Percentiles rank a stretch among this genome's conserved stretches.
Evolutionary conservation across 2,888 invertebrate genomes (phyloP).

Genomic region (Geophilus truncorum): DNA sequence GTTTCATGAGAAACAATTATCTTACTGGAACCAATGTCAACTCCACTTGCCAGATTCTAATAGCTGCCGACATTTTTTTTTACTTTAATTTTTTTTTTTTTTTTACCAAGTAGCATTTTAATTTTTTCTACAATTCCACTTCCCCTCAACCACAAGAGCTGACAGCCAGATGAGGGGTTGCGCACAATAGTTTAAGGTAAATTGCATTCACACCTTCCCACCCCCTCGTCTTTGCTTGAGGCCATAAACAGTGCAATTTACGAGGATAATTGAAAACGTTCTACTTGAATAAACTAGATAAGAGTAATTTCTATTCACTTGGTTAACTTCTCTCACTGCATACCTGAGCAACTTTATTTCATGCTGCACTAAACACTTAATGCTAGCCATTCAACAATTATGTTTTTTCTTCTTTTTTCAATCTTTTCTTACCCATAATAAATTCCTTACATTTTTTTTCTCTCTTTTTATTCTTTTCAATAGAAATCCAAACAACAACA

Average conservation of each 20-base stretch:
- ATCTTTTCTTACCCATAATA: neutral
- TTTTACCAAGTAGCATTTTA: neutral
- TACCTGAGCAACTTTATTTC: constrained; percentile 17
- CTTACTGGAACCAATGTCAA: neutral
- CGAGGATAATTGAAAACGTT: constrained; percentile 28
- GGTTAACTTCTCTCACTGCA: constrained; percentile 1
- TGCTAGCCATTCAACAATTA: constrained; percentile 7
- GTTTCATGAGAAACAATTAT: neutral
- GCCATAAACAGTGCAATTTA: constrained; percentile 10
- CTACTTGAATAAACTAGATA: constrained; percentile 32
- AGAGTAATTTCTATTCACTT: constrained; percentile 25
- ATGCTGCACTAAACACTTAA: constrained; percentile 7
- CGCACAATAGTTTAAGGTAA: constrained; percentile 12
- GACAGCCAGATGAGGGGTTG: constrained; percentile 9
- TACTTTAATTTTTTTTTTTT: too few relatives aligned
- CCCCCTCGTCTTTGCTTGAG: neutral
- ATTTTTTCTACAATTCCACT: neutral
- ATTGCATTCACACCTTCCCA: constrained; percentile 9
- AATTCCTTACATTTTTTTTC: neutral
- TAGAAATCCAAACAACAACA: neutral
- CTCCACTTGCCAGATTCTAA: neutral
- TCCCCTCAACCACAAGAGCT: neutral
- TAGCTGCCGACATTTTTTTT: neutral
- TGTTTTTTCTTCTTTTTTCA: neutral
- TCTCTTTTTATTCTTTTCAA: neutral